These are phyloP conservation scores for Steinernema feltiae DNA, from an alignment of 1,140 invertebrate genomes.

Conservation along the genomic window DNA sequence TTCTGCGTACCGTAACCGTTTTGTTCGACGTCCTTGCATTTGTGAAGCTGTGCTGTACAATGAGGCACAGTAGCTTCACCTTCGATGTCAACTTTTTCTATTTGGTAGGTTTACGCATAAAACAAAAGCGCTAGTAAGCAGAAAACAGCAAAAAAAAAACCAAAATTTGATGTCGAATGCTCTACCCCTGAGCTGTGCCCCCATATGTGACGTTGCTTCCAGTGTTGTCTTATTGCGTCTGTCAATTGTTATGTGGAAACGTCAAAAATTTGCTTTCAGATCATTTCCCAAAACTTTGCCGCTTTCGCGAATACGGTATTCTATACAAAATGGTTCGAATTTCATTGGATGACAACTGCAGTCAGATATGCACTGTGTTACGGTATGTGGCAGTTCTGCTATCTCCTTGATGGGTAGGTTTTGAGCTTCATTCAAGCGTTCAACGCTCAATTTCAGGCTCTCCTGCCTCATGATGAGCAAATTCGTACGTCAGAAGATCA, in stretches of 20 bases:
- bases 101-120: background rate
- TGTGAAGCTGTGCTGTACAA: background rate
- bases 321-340: background rate
- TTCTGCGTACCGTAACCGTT: background rate
- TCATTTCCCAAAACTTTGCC: background rate
- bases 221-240: too few species aligned
- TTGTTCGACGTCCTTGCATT: background rate
- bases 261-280: background rate
- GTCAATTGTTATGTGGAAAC: background rate
- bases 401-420: background rate
- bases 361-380: background rate
- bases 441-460: background rate
- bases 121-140: background rate
- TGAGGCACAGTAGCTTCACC: background rate
- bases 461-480: conserved; percentile 7
- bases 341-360: background rate
- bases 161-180: too few species aligned
- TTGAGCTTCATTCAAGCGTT: background rate
- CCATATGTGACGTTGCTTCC: too few species aligned
- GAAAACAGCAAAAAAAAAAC: too few species aligned
- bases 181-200: too few species aligned
- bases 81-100: conserved; percentile 13
- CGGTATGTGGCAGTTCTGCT: background rate
- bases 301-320: background rate
- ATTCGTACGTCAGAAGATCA: background rate